phyloP scores from a whole-genome alignment of 2,888 invertebrate species.

The Auanema sp. region DNA sequence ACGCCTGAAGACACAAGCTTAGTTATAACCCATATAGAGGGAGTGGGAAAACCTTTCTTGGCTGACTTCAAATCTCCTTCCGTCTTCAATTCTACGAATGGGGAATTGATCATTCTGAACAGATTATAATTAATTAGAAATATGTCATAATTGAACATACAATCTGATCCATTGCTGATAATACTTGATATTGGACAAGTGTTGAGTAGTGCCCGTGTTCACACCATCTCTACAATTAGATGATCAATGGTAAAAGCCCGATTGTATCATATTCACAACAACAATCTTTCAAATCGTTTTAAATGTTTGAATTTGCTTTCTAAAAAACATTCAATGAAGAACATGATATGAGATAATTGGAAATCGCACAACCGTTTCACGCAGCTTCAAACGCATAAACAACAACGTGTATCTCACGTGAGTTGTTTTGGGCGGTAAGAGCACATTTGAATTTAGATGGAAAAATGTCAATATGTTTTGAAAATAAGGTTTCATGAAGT shows the following conservation, averaged over 20 bases:
- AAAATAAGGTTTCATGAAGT: not conserved
- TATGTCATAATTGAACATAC: slow-evolving; percentile 21
- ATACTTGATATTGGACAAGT: slow-evolving; percentile 48
- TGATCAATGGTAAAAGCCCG: not conserved
- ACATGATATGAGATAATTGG: too few species aligned
- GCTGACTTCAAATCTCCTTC: slow-evolving; percentile 14
- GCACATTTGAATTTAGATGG: too few species aligned
- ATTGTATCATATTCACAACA: not conserved
- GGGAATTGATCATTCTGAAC: slow-evolving; percentile 38
- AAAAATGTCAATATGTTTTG: not conserved
- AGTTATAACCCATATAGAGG: not conserved
- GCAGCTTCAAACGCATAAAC: too few species aligned
- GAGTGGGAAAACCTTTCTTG: slow-evolving; percentile 12
- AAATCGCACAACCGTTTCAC: too few species aligned
- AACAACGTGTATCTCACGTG: too few species aligned
- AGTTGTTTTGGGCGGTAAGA: too few species aligned
- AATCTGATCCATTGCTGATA: slow-evolving; percentile 52
- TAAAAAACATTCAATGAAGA: too few species aligned
- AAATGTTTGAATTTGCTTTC: too few species aligned
- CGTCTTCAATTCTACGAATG: slow-evolving; percentile 25
- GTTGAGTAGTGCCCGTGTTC: slow-evolving; percentile 46
- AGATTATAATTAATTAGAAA: not conserved
- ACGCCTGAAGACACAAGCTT: not conserved
- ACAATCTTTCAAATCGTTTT: too few species aligned
- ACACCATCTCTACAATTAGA: slow-evolving; percentile 33